These are phyloP conservation scores for Sebastes hubbsi DNA, from an alignment of 2,797 vertebrate species.

Conservation along the genomic window DNA sequence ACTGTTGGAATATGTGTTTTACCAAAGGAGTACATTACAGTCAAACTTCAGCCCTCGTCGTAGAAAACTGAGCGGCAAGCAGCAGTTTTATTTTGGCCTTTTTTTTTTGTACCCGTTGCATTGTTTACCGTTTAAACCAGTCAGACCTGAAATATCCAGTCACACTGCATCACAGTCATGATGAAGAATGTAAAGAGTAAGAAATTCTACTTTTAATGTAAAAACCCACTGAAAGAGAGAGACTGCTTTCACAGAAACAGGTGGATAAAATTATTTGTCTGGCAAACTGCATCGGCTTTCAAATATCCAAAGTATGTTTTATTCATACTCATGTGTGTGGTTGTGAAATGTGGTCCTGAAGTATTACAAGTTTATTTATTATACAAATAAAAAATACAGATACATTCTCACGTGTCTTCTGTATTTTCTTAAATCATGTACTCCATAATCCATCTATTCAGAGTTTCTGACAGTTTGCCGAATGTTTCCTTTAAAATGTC, in stretches of 20 bases:
- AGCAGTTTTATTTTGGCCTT: slow-evolving; percentile 18
- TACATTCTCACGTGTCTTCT: background rate
- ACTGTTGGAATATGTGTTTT: slow-evolving; percentile 16
- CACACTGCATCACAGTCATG: slow-evolving; percentile 6
- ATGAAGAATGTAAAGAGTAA: slow-evolving; percentile 42
- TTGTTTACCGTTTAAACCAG: slow-evolving; percentile 4
- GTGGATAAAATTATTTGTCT: background rate
- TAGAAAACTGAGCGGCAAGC: background rate
- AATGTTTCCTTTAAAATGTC: background rate
- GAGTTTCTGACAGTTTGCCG: background rate
- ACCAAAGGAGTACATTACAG: slow-evolving; percentile 20
- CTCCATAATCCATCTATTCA: background rate
- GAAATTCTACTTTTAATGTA: slow-evolving; percentile 19
- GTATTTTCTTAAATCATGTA: background rate
- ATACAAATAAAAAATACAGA: slow-evolving; percentile 76
- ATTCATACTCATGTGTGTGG: slow-evolving; percentile 69
- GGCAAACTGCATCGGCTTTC: slow-evolving; percentile 34
- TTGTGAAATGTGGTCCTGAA: slow-evolving; percentile 78
- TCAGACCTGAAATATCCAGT: background rate
- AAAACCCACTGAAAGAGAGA: background rate
- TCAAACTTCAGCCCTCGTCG: background rate
- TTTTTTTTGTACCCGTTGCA: slow-evolving; percentile 6
- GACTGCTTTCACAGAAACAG: background rate
- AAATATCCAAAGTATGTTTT: slow-evolving; percentile 48
- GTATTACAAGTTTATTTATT: slow-evolving; percentile 82